Conservation (phyloP, 1,140 invertebrate species). For the Zaprionus kolodkinae region DNA sequence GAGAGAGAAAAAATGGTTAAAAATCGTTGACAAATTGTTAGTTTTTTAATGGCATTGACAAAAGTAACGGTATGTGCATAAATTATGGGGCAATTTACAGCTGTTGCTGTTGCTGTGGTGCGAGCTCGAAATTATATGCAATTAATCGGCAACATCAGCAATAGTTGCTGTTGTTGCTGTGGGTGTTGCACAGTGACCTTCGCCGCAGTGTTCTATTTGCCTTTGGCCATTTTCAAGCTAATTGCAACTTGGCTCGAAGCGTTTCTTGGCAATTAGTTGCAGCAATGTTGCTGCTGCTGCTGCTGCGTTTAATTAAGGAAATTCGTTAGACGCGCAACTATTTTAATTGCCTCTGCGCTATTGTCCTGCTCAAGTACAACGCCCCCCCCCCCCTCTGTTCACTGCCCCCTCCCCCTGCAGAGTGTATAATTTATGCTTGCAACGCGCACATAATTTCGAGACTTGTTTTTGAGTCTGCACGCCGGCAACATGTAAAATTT, state of each 20-base stretch:
- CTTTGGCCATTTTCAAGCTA: conserved; percentile 22
- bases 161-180: conserved; percentile 21
- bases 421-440: conserved; percentile 68
- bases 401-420: background rate
- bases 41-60: conserved; percentile 42
- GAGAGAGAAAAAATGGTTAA: background rate
- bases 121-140: conserved; percentile 47
- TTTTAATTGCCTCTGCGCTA: conserved; percentile 66
- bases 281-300: conserved; percentile 10
- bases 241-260: conserved; percentile 31
- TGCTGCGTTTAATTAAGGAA: conserved; percentile 68
- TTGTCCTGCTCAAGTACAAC: conserved; percentile 12
- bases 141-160: conserved; percentile 27
- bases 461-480: conserved; percentile 70
- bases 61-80: conserved; percentile 47
- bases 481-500: conserved; percentile 77
- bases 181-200: conserved; percentile 40
- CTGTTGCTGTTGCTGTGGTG: conserved; percentile 25
- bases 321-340: conserved; percentile 66
- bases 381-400: no score
- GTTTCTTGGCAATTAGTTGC: conserved; percentile 8
- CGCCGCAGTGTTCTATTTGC: conserved; percentile 18
- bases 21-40: conserved; percentile 29
- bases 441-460: conserved; percentile 72
- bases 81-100: conserved; percentile 40